A percentile compares a stretch with the other conserved stretches of the same genome.
Conservation (phyloP, 2,888 invertebrate species). For the Phyto melanocephala region DNA sequence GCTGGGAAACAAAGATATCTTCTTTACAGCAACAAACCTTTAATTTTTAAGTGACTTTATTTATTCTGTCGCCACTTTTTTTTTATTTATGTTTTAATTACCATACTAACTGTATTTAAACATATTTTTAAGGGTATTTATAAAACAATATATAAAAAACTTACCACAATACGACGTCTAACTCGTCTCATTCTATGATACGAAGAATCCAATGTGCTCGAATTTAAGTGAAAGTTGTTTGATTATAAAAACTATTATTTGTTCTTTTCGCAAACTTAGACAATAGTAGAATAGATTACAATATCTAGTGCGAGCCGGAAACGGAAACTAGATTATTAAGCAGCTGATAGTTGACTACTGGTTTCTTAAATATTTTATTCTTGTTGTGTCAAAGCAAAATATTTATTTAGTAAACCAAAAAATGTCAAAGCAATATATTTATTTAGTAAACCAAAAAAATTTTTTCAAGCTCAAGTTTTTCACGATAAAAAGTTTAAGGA, state of each 20-base stretch:
- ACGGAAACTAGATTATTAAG: conserved; percentile 32
- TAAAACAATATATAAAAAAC: conserved; percentile 44
- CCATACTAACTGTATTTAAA: not conserved
- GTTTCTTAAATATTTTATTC: not conserved
- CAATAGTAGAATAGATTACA: not conserved
- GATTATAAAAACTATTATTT: not conserved
- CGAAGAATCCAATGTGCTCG: conserved; percentile 58
- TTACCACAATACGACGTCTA: conserved; percentile 73
- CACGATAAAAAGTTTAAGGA: not conserved
- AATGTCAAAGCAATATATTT: not conserved
- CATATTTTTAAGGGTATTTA: not conserved
- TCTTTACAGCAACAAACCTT: no score
- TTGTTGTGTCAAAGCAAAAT: not conserved
- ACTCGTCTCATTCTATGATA: conserved; percentile 76
- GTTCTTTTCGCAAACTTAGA: not conserved
- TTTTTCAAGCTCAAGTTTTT: not conserved
- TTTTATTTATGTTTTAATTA: not conserved
- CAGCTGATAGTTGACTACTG: not conserved
- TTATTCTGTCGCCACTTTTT: no score
- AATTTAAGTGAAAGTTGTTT: not conserved
- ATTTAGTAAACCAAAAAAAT: no score
- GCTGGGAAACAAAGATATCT: no score
- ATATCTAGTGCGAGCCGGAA: not conserved
- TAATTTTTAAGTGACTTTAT: no score
- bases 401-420: not conserved